A percentile compares a stretch with the other conserved stretches of the same genome.
phyloP scores from a whole-genome alignment of 2,888 invertebrate species.

The Auanema sp. region DNA sequence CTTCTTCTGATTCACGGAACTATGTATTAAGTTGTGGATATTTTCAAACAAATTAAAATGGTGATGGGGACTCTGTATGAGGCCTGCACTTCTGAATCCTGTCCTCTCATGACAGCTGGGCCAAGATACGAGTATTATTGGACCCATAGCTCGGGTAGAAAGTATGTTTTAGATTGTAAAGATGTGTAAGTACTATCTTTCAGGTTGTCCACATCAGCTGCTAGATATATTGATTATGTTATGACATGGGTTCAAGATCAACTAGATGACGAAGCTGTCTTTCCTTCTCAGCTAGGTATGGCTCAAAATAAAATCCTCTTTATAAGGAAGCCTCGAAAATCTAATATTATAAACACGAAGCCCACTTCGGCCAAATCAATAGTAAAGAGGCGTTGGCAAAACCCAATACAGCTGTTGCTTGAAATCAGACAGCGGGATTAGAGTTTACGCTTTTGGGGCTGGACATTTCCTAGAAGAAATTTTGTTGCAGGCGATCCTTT shows the following conservation, averaged over 20 bases:
- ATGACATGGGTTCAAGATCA: conserved; percentile 99
- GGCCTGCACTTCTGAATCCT: conserved; percentile 94
- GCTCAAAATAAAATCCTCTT: background rate
- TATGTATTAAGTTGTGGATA: conserved; percentile 86
- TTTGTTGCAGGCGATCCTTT: conserved; percentile 51
- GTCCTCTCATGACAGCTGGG: conserved; percentile 82
- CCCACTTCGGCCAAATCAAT: no score
- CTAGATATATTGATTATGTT: conserved; percentile 88
- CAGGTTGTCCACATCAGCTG: conserved; percentile 37
- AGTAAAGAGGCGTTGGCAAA: no score
- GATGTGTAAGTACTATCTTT: conserved; percentile 2
- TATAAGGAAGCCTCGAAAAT: no score
- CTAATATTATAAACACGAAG: no score
- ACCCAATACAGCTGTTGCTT: no score
- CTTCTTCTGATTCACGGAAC: background rate
- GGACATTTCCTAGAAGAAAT: background rate
- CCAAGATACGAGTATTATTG: conserved; percentile 99
- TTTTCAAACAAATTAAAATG: conserved; percentile 99
- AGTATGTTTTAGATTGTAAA: conserved; percentile 64
- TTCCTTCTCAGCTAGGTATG: conserved; percentile 92
- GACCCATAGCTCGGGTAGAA: conserved; percentile 91
- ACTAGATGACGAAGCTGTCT: conserved; percentile 93
- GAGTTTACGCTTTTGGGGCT: conserved; percentile 11
- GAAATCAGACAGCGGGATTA: no score
- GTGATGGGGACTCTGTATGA: conserved; percentile 99